Evolutionary conservation across 2,888 invertebrate species (phyloP), one percentile per base, ranked within the genome.

Genomic region (Habrosyne pyritoides): DNA sequence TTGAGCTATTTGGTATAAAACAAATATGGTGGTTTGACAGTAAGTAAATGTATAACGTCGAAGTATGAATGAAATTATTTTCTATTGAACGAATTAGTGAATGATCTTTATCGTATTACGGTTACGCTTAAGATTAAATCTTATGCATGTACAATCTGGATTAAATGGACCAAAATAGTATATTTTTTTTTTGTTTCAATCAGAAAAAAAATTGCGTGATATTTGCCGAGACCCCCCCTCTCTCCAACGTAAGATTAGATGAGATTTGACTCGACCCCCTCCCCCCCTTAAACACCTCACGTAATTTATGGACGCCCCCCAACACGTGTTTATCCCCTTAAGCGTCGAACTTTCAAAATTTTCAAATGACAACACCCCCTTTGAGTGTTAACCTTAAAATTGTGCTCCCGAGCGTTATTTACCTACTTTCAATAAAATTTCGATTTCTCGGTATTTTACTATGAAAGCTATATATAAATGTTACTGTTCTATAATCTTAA

Each of bases 91-190:
- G 33, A 33, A 33, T 33, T 33, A 33, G 12, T n/a, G 33, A 33
- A 33, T 33, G 33, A 33, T 33, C n/a, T 33, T 33, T n/a, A 33
- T 33, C n/a, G 33, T 33, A 33, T 33, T 33, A 33, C 33, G 33
- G 12, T 33, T 33, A 33, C 33, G 33, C n/a, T 33, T 33, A 33
- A 33, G 33, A 33, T 33, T 33, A 33, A 33, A 33, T 33, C 46
- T 51, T 47, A 33, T 30, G 14, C 28, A 54, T 54, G 47, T 46
- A 53, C 46, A 33, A 33, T 48, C 48, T 30, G 30, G 52, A 52
- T 55, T 55, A 52, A 68, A 56, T 56, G 58, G 53, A 63, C 60
- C 51, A 50, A 51, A 24, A 33, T 53, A 53, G 46, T 53, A 51
- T 53, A 42, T 47, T 52, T 57, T 54, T 55, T 50, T 47, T 56